Evolutionary conservation across 2,113 vertebrate genomes (phyloP).

Genomic region (Noturus placidus): DNA sequence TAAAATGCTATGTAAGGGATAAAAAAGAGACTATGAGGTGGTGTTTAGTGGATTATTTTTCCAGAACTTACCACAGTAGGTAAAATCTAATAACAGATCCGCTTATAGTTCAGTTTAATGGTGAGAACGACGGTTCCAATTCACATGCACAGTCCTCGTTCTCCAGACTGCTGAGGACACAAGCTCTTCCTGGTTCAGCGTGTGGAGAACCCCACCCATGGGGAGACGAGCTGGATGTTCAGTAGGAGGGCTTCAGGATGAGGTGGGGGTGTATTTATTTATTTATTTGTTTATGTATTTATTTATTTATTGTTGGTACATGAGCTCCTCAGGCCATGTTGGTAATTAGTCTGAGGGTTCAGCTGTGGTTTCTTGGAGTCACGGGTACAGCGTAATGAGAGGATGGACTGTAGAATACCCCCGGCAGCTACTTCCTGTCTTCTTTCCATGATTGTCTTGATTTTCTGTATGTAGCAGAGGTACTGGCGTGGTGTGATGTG

Average conservation of each 20-base stretch:
- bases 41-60: background rate
- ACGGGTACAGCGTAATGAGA: constrained; percentile 32
- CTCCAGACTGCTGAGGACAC: background rate
- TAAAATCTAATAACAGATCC: background rate
- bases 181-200: constrained; percentile 1
- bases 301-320: background rate
- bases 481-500: background rate
- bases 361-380: constrained; percentile 25
- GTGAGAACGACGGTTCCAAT: too few relatives aligned
- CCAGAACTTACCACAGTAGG: too few relatives aligned
- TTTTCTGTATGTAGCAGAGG: background rate
- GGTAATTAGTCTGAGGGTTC: constrained; percentile 43
- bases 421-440: constrained; percentile 1
- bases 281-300: too few relatives aligned
- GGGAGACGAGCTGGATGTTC: background rate
- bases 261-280: background rate
- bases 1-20: background rate
- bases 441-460: background rate
- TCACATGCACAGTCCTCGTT: background rate
- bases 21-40: background rate
- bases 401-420: constrained; percentile 2
- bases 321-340: constrained; percentile 7
- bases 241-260: background rate
- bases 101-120: too few relatives aligned
- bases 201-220: background rate